These are phyloP conservation scores for Semicossyphus pulcher DNA, from an alignment of 2,113 vertebrate genomes.

Conservation along the genomic window DNA sequence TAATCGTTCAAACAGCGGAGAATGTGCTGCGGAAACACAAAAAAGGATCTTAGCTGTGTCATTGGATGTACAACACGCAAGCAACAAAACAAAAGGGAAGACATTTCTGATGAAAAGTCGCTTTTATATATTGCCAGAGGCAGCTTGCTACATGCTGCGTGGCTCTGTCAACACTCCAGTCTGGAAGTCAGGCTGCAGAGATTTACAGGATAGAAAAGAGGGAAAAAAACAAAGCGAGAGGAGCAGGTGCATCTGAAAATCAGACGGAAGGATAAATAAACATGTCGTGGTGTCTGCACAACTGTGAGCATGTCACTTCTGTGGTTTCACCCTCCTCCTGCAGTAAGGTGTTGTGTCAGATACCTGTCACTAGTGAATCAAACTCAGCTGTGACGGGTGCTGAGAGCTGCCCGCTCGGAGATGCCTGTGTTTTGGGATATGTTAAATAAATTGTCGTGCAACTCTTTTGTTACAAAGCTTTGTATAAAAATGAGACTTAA, in stretches of 20 bases:
- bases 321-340: constrained; percentile 1
- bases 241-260: constrained; percentile 14
- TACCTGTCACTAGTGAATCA: constrained; percentile 37
- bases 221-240: not conserved
- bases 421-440: constrained; percentile 30
- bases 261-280: constrained; percentile 42
- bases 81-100: constrained; percentile 20
- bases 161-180: constrained; percentile 45
- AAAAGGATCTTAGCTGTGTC: constrained; percentile 43
- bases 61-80: constrained; percentile 61
- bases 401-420: constrained; percentile 24
- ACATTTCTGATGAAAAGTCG: constrained; percentile 45
- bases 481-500: constrained; percentile 36
- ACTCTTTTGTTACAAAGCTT: constrained; percentile 13
- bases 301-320: not conserved
- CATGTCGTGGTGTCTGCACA: not conserved
- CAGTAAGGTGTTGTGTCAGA: constrained; percentile 36
- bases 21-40: constrained; percentile 19
- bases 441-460: constrained; percentile 26
- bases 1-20: constrained; percentile 50
- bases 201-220: constrained; percentile 19
- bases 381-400: not conserved
- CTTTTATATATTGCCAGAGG: constrained; percentile 58
- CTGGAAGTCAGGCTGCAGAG: constrained; percentile 32
- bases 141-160: constrained; percentile 29